A percentile compares a stretch with the other conserved stretches of the same genome.
These are phyloP conservation scores for Chelonus insularis DNA, from an alignment of 1,140 invertebrate genomes.

Conservation along the genomic window DNA sequence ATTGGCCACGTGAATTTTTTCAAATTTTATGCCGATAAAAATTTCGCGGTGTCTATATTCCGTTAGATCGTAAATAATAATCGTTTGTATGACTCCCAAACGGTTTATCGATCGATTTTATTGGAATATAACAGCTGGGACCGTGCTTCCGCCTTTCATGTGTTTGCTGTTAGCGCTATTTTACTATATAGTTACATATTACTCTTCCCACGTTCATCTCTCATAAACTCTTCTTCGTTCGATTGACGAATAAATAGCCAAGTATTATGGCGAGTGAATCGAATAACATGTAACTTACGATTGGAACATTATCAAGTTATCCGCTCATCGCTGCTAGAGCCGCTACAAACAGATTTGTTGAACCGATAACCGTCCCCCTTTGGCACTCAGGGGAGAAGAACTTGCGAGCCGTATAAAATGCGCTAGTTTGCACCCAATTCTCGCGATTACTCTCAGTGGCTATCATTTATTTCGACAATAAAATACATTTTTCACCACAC, in stretches of 20 bases:
- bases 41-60: slow-evolving; percentile 16
- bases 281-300: slow-evolving; percentile 36
- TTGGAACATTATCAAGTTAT: slow-evolving; percentile 36
- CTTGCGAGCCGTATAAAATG: slow-evolving; percentile 27
- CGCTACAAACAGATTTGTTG: slow-evolving; percentile 35
- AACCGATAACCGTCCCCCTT: slow-evolving; percentile 24
- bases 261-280: slow-evolving; percentile 26
- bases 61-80: slow-evolving; percentile 22
- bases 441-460: slow-evolving; percentile 27
- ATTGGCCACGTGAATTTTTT: slow-evolving; percentile 25
- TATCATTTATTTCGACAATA: slow-evolving; percentile 4
- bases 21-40: slow-evolving; percentile 29
- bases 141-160: slow-evolving; percentile 2
- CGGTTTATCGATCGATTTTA: slow-evolving; percentile 24
- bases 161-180: background rate
- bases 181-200: no score
- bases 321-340: slow-evolving; percentile 32
- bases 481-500: slow-evolving; percentile 1
- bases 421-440: slow-evolving; percentile 33
- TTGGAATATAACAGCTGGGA: slow-evolving; percentile 16
- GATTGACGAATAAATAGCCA: slow-evolving; percentile 29
- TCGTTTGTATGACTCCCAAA: slow-evolving; percentile 15
- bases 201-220: slow-evolving; percentile 3
- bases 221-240: background rate
- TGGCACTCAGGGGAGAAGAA: slow-evolving; percentile 3